Evolutionary conservation across 2,888 invertebrate species (phyloP).

Genomic region (Drosophila robusta): DNA sequence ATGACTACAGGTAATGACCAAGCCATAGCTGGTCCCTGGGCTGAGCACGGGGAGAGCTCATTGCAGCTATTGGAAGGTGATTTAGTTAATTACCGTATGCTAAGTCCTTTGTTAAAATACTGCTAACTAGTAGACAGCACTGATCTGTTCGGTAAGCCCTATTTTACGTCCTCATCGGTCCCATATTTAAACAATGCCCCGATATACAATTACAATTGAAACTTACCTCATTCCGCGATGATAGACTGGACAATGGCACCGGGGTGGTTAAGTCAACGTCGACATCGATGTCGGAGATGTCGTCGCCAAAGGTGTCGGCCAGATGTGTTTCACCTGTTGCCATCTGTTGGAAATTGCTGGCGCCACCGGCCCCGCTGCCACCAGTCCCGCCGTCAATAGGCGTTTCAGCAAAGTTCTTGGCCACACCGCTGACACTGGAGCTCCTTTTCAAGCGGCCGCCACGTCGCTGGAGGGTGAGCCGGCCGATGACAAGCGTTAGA

Average conservation of each 20-base stretch:
- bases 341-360: slow-evolving; percentile 88
- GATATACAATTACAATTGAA: slow-evolving; percentile 12
- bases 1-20: slow-evolving; percentile 56
- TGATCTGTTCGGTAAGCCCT: background rate
- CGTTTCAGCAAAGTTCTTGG: slow-evolving; percentile 58
- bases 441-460: slow-evolving; percentile 75
- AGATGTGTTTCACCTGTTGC: slow-evolving; percentile 91
- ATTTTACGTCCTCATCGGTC: background rate
- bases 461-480: slow-evolving; percentile 89
- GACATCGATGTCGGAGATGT: slow-evolving; percentile 93
- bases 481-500: slow-evolving; percentile 89
- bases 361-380: slow-evolving; percentile 41
- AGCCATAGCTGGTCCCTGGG: slow-evolving; percentile 13
- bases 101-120: slow-evolving; percentile 13
- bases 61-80: slow-evolving; percentile 46
- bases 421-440: slow-evolving; percentile 72
- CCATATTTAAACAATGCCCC: background rate
- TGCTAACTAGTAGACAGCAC: background rate
- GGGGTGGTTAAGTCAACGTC: slow-evolving; percentile 89
- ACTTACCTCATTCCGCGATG: slow-evolving; percentile 84
- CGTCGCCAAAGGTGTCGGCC: slow-evolving; percentile 92
- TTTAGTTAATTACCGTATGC: slow-evolving; percentile 37
- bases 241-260: slow-evolving; percentile 86
- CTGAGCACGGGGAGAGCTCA: slow-evolving; percentile 1
- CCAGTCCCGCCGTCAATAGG: slow-evolving; percentile 37